These are phyloP conservation scores for Gymnocheta viridis DNA, from an alignment of 2,888 invertebrate species.

Conservation along the genomic window DNA sequence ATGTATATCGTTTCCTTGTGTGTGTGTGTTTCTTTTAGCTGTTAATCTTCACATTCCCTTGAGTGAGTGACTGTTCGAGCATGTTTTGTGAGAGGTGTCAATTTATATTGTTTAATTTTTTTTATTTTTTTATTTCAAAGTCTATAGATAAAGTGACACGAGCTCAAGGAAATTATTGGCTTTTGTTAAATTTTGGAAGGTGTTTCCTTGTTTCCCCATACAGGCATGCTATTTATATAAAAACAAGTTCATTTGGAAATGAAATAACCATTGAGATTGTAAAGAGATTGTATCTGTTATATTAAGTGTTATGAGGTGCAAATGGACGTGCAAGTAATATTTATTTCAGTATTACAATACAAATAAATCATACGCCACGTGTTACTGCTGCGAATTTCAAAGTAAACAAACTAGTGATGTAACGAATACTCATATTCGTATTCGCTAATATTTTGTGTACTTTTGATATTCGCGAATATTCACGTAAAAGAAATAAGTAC, in stretches of 20 bases:
- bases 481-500: too few relatives aligned
- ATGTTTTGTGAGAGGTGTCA: slow-evolving; percentile 25
- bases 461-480: too few relatives aligned
- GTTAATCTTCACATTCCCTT: neutral
- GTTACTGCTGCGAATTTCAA: neutral
- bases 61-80: neutral
- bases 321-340: neutral
- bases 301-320: neutral
- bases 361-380: slow-evolving; percentile 7
- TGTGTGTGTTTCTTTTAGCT: neutral
- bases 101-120: slow-evolving; percentile 14
- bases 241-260: too few relatives aligned
- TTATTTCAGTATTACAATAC: neutral
- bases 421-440: too few relatives aligned
- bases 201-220: neutral
- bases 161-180: neutral
- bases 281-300: neutral
- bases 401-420: too few relatives aligned
- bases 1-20: too few relatives aligned
- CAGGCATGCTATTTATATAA: too few relatives aligned
- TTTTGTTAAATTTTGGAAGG: neutral
- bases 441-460: too few relatives aligned
- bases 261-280: too few relatives aligned
- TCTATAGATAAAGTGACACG: neutral
- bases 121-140: neutral